A percentile compares a stretch with the other conserved stretches of the same genome.
Conservation (phyloP, 2,113 vertebrate species). For the Vulpes lagopus region DNA sequence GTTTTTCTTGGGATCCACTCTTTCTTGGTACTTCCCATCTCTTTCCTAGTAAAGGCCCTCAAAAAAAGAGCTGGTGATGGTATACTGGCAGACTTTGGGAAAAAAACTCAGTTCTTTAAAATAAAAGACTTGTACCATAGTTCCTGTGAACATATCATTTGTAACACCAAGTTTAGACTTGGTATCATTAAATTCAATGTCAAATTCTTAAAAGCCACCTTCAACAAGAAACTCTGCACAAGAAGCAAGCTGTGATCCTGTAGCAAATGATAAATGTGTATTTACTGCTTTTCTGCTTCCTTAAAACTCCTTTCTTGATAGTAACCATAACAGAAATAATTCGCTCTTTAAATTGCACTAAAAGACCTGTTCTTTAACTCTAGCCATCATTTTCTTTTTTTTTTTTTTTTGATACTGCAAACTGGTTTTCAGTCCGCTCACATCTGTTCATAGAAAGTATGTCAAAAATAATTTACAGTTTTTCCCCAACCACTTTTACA, state of each 20-base stretch:
- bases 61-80: not conserved
- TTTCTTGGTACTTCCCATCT: not conserved
- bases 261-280: not conserved
- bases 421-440: not conserved
- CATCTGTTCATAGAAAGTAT: not conserved
- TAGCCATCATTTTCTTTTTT: not conserved
- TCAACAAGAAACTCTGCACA: not conserved
- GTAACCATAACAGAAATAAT: not conserved
- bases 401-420: not conserved
- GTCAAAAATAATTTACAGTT: not conserved
- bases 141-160: not conserved
- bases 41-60: not conserved
- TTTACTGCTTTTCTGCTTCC: not conserved
- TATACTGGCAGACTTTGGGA: not conserved
- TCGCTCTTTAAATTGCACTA: conserved; percentile 9
- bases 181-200: not conserved
- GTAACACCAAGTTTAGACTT: not conserved
- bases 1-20: not conserved
- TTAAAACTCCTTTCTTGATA: not conserved
- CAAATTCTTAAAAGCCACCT: conserved; percentile 28
- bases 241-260: not conserved
- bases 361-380: not conserved
- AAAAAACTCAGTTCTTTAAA: not conserved
- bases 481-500: not conserved
- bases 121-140: not conserved